Evolutionary conservation across 2,113 vertebrate species (phyloP).

Genomic region (Pollimyrus isidori): DNA sequence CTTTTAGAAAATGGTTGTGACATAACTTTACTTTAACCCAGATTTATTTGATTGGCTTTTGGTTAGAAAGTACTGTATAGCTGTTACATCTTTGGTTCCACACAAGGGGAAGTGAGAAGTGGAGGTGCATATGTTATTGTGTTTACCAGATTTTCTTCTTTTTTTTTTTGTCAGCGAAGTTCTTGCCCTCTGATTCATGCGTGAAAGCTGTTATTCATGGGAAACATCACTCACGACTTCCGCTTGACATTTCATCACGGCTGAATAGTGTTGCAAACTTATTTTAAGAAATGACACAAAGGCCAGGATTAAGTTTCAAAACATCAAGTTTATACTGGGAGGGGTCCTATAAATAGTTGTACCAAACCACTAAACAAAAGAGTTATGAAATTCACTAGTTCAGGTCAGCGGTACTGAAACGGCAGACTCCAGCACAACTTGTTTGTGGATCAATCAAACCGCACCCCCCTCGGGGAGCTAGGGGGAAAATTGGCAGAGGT

Average conservation of each 20-base stretch:
- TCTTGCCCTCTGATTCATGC: neutral
- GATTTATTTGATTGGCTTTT: neutral
- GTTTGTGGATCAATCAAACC: neutral
- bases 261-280: neutral
- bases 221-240: neutral
- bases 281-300: conserved; percentile 1
- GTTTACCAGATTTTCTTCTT: neutral
- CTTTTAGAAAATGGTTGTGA: neutral
- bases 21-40: neutral
- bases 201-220: neutral
- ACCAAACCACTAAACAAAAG: neutral
- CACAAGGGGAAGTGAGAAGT: neutral
- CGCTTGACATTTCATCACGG: neutral
- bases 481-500: neutral
- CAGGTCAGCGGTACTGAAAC: neutral
- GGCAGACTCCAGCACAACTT: neutral
- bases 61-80: neutral
- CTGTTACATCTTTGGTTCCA: neutral
- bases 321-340: neutral
- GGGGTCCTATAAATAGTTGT: neutral
- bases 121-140: neutral
- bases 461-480: neutral
- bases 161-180: neutral
- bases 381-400: neutral
- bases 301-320: neutral